Conservation (phyloP, 2,888 invertebrate genomes). For the Anorthoa munda region DNA sequence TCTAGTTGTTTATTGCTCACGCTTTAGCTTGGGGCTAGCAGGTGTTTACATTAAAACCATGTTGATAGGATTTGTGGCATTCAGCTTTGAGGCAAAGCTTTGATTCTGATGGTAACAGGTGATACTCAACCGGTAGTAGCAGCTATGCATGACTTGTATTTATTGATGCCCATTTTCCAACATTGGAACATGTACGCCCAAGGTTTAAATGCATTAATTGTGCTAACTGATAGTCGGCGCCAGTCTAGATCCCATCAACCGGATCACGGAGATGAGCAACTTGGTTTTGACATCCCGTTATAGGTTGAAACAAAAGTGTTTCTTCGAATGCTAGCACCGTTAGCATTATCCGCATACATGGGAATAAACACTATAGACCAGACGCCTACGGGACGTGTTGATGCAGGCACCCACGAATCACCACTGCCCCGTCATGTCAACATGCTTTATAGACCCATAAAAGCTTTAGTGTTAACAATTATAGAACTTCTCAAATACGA, state of each 20-base stretch:
- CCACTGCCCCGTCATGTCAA: conserved; percentile 68
- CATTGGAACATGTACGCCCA: not conserved
- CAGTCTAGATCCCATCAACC: not conserved
- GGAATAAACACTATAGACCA: conserved; percentile 63
- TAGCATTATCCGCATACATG: conserved; percentile 53
- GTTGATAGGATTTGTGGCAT: conserved; percentile 10
- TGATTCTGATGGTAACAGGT: not conserved
- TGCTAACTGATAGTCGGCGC: not conserved
- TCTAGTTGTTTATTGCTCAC: conserved; percentile 72
- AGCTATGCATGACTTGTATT: not conserved
- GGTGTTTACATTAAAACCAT: conserved; percentile 46
- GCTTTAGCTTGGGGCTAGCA: conserved; percentile 53
- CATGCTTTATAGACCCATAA: conserved; percentile 76
- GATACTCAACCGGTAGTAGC: not conserved
- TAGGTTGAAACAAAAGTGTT: conserved; percentile 41
- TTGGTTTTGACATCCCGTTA: not conserved
- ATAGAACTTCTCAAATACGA: conserved; percentile 69
- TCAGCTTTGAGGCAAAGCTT: not conserved
- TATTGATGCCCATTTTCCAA: not conserved
- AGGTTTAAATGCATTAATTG: not conserved
- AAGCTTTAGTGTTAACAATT: conserved; percentile 73
- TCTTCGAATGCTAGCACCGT: conserved; percentile 47
- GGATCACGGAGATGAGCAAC: not conserved
- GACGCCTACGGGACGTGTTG: conserved; percentile 77
- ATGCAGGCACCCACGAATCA: conserved; percentile 74